Evolutionary conservation across 2,888 invertebrate species (phyloP).

Genomic region (Bombylius discolor): DNA sequence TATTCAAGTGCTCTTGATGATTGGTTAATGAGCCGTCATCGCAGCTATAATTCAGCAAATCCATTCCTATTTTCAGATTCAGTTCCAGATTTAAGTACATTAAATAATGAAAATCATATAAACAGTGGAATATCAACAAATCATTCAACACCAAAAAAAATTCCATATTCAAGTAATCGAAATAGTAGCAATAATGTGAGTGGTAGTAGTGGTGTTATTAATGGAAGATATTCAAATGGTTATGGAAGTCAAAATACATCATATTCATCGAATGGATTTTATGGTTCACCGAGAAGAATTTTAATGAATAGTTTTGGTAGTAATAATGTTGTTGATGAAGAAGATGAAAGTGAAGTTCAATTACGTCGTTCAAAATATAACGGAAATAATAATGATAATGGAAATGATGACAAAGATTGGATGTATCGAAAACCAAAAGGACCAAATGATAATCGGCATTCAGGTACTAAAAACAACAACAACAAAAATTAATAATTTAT

Average conservation of each 20-base stretch:
- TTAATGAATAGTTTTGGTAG: slow-evolving; percentile 33
- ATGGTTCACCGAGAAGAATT: slow-evolving; percentile 32
- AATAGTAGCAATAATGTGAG: slow-evolving; percentile 5
- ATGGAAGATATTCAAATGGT: slow-evolving; percentile 31
- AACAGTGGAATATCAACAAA: slow-evolving; percentile 32
- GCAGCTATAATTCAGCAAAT: slow-evolving; percentile 30
- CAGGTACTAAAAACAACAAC: slow-evolving; percentile 20
- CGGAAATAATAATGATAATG: slow-evolving; percentile 29
- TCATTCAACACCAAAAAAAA: slow-evolving; percentile 35
- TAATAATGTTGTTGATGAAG: slow-evolving; percentile 33
- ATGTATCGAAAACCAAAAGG: slow-evolving; percentile 33
- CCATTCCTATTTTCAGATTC: slow-evolving; percentile 35
- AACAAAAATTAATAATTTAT: neutral
- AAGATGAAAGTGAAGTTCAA: slow-evolving; percentile 32
- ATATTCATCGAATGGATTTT: slow-evolving; percentile 27
- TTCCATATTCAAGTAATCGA: slow-evolving; percentile 23
- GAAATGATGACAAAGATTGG: slow-evolving; percentile 33
- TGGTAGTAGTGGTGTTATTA: slow-evolving; percentile 16
- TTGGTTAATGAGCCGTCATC: slow-evolving; percentile 40
- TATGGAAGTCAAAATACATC: slow-evolving; percentile 31
- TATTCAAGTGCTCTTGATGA: slow-evolving; percentile 43
- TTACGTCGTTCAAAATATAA: slow-evolving; percentile 28
- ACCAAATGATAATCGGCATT: slow-evolving; percentile 35
- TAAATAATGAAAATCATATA: slow-evolving; percentile 33
- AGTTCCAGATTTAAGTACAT: slow-evolving; percentile 33